phyloP scores from a whole-genome alignment of 1,140 invertebrate genomes.

The Eciton burchellii region DNA sequence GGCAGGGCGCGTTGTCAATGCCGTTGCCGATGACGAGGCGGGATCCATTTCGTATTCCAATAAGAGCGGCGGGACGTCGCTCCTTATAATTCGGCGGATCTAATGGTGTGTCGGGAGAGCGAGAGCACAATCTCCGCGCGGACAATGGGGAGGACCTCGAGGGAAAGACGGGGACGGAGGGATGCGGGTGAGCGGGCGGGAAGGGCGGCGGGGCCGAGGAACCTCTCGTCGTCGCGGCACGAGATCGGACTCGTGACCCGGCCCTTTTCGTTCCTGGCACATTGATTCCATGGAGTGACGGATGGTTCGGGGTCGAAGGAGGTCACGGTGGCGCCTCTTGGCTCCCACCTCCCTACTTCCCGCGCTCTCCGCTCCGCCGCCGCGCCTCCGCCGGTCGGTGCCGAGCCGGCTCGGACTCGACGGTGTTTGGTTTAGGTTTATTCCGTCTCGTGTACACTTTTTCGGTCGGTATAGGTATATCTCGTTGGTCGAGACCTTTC shows the following conservation, averaged over 20 bases:
- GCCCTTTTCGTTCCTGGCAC: conserved; percentile 73
- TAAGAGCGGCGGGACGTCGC: conserved; percentile 55
- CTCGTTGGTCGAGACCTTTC: neutral
- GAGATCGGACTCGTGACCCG: conserved; percentile 75
- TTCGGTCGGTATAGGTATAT: conserved; percentile 16
- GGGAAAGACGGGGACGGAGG: too few relatives aligned
- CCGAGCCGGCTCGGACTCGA: conserved; percentile 9
- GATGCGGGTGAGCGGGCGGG: conserved; percentile 40
- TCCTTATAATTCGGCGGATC: conserved; percentile 53
- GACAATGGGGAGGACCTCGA: conserved; percentile 50
- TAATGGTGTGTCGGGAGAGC: conserved; percentile 67
- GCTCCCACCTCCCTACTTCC: conserved; percentile 4
- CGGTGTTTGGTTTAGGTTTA: conserved; percentile 68
- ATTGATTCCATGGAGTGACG: conserved; percentile 77
- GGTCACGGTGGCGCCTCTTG: conserved; percentile 74
- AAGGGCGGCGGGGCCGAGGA: conserved; percentile 12
- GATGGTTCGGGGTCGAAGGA: conserved; percentile 73
- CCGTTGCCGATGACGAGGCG: conserved; percentile 30
- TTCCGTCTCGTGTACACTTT: conserved; percentile 54
- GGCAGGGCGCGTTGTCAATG: conserved; percentile 28
- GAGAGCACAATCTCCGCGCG: conserved; percentile 49
- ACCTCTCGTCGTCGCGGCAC: conserved; percentile 51
- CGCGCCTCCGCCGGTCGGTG: neutral
- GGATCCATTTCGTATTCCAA: conserved; percentile 60
- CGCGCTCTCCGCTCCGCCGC: too few relatives aligned